phyloP scores from a whole-genome alignment of 2,888 invertebrate species.

The Tolmerus cingulatus region DNA sequence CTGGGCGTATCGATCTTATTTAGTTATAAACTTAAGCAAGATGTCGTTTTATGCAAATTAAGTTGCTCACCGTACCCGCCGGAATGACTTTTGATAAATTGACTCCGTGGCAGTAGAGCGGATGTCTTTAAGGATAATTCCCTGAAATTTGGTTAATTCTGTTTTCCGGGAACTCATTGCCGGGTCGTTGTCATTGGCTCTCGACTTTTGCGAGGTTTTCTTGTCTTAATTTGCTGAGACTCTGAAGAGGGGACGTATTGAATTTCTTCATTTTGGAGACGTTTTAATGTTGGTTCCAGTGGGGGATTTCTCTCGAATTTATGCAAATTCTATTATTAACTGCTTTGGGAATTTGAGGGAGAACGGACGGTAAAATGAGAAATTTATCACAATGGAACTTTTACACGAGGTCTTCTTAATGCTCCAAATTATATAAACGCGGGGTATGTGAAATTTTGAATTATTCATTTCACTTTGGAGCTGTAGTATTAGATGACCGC shows the following conservation, averaged over 20 bases:
- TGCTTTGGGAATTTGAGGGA: constrained; percentile 29
- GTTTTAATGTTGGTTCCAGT: neutral
- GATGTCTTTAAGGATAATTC: constrained; percentile 38
- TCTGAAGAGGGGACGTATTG: neutral
- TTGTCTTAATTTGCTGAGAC: constrained; percentile 17
- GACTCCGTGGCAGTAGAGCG: constrained; percentile 42
- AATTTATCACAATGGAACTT: neutral
- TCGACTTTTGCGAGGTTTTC: constrained; percentile 27
- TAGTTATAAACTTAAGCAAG: constrained; percentile 49
- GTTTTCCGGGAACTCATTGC: constrained; percentile 29
- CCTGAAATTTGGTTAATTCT: constrained; percentile 37
- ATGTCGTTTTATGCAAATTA: constrained; percentile 49
- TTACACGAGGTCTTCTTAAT: neutral
- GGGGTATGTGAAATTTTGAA: neutral
- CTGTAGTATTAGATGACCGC: neutral
- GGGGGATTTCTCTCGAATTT: constrained; percentile 19
- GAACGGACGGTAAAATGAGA: neutral
- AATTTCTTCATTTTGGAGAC: constrained; percentile 31
- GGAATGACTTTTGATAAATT: constrained; percentile 49
- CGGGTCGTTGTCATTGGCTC: constrained; percentile 34
- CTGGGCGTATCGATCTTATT: constrained; percentile 48
- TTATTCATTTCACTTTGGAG: neutral
- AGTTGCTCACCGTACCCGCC: constrained; percentile 43
- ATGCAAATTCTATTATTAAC: constrained; percentile 36
- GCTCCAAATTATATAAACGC: neutral